These are phyloP conservation scores for Eristalis pertinax DNA, from an alignment of 2,888 invertebrate genomes.

Conservation along the genomic window DNA sequence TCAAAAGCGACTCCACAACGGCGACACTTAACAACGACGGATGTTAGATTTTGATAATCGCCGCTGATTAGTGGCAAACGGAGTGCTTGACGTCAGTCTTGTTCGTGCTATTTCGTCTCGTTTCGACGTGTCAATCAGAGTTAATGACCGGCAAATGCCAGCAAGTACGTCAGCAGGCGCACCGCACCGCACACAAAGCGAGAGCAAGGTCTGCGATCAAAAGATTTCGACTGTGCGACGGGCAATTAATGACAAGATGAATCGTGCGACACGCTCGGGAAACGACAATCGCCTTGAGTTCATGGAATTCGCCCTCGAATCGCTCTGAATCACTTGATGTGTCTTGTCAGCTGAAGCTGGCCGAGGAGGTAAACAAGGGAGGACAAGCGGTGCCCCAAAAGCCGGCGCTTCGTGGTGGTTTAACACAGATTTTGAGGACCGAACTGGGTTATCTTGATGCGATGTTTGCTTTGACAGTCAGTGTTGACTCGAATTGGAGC, in stretches of 20 bases:
- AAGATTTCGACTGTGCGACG: neutral
- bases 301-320: neutral
- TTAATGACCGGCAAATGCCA: conserved; percentile 26
- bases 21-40: neutral
- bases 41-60: neutral
- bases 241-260: neutral
- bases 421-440: neutral
- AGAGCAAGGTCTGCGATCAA: neutral
- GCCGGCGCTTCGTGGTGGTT: neutral
- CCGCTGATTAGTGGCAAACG: conserved; percentile 3
- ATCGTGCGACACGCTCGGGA: neutral
- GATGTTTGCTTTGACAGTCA: too few relatives aligned
- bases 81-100: neutral
- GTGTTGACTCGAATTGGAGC: too few relatives aligned
- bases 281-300: neutral
- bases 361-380: neutral
- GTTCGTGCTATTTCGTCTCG: neutral
- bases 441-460: too few relatives aligned
- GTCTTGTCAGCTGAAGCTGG: neutral
- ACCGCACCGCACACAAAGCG: neutral
- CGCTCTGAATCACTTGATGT: neutral
- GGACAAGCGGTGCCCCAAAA: neutral
- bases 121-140: conserved; percentile 10
- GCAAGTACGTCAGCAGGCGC: neutral
- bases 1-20: neutral